These are phyloP conservation scores for Bettongia penicillata DNA, from an alignment of 2,113 vertebrate genomes.

Conservation along the genomic window DNA sequence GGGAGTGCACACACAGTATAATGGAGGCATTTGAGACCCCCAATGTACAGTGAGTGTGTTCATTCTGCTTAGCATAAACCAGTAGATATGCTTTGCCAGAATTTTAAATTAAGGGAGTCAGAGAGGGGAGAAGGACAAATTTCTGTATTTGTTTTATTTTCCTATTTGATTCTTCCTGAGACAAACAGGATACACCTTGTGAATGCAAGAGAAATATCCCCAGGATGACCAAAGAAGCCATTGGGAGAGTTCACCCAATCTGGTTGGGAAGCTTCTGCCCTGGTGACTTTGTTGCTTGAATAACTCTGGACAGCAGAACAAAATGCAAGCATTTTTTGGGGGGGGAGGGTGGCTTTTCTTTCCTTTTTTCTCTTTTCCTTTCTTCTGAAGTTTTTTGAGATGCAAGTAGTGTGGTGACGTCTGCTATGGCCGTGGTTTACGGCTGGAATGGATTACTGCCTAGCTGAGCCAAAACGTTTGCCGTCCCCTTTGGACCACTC, in stretches of 20 bases:
- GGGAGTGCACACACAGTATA: rapidly evolving
- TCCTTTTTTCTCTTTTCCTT: conserved; percentile 35
- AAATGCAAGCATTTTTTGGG: conserved; percentile 57
- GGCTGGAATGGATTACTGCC: conserved; percentile 92
- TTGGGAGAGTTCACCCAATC: neutral
- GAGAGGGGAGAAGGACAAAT: neutral
- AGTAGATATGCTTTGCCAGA: conserved; percentile 65
- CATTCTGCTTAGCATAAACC: conserved; percentile 64
- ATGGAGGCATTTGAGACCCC: conserved; percentile 47
- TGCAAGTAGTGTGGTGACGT: conserved; percentile 82
- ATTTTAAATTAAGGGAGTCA: neutral
- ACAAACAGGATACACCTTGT: conserved; percentile 71
- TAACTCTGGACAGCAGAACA: conserved; percentile 74
- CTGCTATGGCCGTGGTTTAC: conserved; percentile 84
- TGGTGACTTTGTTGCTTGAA: conserved; percentile 74
- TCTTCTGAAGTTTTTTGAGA: conserved; percentile 71
- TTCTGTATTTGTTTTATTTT: neutral
- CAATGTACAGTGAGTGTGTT: neutral
- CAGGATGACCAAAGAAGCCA: conserved; percentile 55
- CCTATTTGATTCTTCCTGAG: conserved; percentile 47
- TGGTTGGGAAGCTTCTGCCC: conserved; percentile 73
- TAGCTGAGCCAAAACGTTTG: conserved; percentile 96
- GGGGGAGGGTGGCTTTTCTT: neutral
- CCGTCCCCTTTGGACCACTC: conserved; percentile 89
- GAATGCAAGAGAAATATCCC: conserved; percentile 12